Percentiles rank a stretch among this genome's conserved stretches.
Conservation (phyloP, 2,797 vertebrate species). For the Coluber constrictor region DNA sequence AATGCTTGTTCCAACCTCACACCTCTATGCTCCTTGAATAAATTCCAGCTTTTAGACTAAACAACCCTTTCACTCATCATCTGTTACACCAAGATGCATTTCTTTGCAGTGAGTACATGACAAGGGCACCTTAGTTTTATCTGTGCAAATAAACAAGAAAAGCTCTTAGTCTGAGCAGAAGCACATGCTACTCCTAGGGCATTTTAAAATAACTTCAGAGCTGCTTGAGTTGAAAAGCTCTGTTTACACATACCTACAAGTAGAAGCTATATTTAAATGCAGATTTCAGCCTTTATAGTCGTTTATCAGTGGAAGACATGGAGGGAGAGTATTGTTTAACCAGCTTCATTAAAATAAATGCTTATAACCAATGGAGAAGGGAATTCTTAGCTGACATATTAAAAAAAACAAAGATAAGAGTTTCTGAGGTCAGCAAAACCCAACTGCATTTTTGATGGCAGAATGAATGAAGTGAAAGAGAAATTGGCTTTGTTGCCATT, state of each 20-base stretch:
- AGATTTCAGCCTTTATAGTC: background rate
- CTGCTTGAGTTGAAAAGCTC: background rate
- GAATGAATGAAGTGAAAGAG: background rate
- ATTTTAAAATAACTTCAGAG: slow-evolving; percentile 17
- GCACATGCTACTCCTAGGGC: background rate
- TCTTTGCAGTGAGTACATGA: slow-evolving; percentile 12
- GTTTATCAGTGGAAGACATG: background rate
- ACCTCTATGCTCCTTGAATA: slow-evolving; percentile 21
- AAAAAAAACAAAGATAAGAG: background rate
- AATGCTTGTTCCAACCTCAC: slow-evolving; percentile 8
- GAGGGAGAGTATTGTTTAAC: background rate
- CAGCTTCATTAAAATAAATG: background rate
- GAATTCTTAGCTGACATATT: background rate
- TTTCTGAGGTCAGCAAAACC: background rate
- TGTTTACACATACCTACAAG: background rate
- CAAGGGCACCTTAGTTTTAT: slow-evolving; percentile 38
- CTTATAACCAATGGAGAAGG: background rate
- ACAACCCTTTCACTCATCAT: slow-evolving; percentile 26
- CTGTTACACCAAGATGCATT: slow-evolving; percentile 29
- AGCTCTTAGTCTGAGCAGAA: background rate
- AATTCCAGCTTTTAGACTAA: slow-evolving; percentile 32
- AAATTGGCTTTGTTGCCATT: background rate
- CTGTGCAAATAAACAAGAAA: slow-evolving; percentile 25
- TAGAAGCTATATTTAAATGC: background rate
- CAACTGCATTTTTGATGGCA: background rate